Base-by-base conservation (phyloP, 1,140 invertebrate species). In the Zaprionus ghesquierei region DNA sequence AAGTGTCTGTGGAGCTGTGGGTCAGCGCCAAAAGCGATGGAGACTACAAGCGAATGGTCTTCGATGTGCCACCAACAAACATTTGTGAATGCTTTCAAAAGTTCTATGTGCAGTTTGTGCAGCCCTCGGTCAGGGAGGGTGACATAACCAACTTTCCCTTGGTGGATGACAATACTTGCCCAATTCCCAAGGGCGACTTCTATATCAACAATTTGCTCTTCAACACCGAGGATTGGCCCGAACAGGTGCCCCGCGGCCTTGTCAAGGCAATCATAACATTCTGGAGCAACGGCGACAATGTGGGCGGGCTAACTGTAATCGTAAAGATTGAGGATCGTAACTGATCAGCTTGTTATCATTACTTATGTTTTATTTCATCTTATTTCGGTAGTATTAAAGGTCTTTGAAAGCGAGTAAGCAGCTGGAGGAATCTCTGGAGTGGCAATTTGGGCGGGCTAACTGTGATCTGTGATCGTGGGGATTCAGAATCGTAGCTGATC, bases 41-140 rank as follows among this genome's bases (percentile, higher is more conserved):
- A 2, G 70, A 91, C n/a, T 91, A 79, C 22, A 91, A 91, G 56
- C 65, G 79, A 0, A 85, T 91, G 62, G 79, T 70, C 13, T 86
- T 91, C 85, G 89, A 89, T 55, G 81, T 90, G 23, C 89, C 89
- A 5, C 86, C 64, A n/a, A 89, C 85, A 0, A 75, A 64, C 49
- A 86, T 91, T 25, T 91, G 89, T 38, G 89, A 91, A 4, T 90
- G 89, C 50, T 91, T 90, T 59, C 89, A 91, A 15, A 91, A 91
- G 68, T 89, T 91, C 69, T 91, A 89, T 13, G 81, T 82, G 0
- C 86, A 91, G 54, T 91, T 91, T 15, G 75, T 91, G 0, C 89
- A 91, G 41, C 89, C 89, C 0, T 91, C 89, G 3, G 1, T 91
- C 35, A 64, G 55, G 23, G 25, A 65, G 1, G 89, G 81, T 6